Evolutionary conservation across 2,113 vertebrate species (phyloP), one percentile per base, ranked within the genome.

Genomic region (Daphoenositta chrysoptera): DNA sequence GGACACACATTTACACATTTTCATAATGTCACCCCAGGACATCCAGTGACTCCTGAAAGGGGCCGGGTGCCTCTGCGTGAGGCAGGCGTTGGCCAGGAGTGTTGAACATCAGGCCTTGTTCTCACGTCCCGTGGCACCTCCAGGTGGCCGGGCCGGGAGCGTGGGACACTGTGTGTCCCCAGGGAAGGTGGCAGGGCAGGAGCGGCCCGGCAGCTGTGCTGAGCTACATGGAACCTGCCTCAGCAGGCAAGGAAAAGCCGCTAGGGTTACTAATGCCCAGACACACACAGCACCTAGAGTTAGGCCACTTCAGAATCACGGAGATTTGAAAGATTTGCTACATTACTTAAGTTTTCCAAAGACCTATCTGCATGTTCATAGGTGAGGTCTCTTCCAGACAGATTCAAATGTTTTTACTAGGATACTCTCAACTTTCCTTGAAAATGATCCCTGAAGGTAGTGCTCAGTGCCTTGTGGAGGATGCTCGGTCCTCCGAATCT

Each of bases 181-280:
- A 11, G 35, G 0, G 2, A 22, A 40, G 30, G 35, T 0, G 0
- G 6, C 6, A 71, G 42, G 40, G 48, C 70, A 82, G n/a, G 20
- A 9, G 65, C 21, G 53, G 42, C 10, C 0, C 4, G 14, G 47
- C 75, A 37, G 31, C 2, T 54, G 35, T n/a, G 57, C 68, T 1
- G 4, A 24, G 39, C 51, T 4, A 4, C 61, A 26, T 10, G 3
- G 10, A 2, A 11, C 33, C 58, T 50, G n/a, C 42, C 48, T 54
- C 47, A 33, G 7, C 31, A 30, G 35, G 60, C 58, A 66, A 7
- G 7, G 11, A n/a, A 51, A 57, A 82, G 13, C 9, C 13, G 7
- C 13, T 7, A 1, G 42, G 13, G 18, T 21, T 27, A 35, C 26
- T 20, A 10, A 31, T 5, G 58, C 17, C n/a, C 24, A 27, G 30